Base-by-base conservation (phyloP, 2,797 vertebrate genomes). In the Crocidura indochinensis region DNA sequence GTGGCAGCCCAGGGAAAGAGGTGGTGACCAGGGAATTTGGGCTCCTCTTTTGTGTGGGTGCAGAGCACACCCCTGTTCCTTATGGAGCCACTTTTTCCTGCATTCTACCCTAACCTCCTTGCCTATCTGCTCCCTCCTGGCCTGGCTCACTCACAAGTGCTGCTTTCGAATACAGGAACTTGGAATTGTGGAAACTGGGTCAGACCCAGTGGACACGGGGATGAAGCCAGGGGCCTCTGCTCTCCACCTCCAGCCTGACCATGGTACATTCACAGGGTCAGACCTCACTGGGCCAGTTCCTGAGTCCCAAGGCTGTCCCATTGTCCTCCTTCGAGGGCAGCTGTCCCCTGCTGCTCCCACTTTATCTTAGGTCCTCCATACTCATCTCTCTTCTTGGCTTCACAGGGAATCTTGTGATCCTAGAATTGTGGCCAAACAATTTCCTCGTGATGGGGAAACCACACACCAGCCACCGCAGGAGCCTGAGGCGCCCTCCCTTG, bases 121-220 rank as follows among this genome's bases (percentile, higher is more conserved):
- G 83, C 94, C 90, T 92, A 31, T 91, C 86, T 91, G 91, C 90
- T 93, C 85, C 73, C 73, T 88, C 10, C 95, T 79, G 93, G 92
- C 93, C 72, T 90, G 88, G 90, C 87, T 89, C 78, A 19, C 92
- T 92, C 96, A 95, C 94, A 94, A 3, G 53, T 91, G 81, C 90
- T 97, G 96, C 96, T 97, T 97, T 97, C 96, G 96, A 97, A 97
- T 97, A 97, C 92, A 97, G 96, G 94, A 97, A 97, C 95, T 96
- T 97, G 96, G 96, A 97, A 96, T 84, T 38, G 19, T 14, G 82
- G 90, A 95, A 96, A 94, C 75, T 97, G 95, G 96, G 96, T 95
- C 96, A 95, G 94, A 80, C 95, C 96, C 91, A 93, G 65, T 6
- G 87, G 92, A 94, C 92, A 78, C 46, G 93, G 81, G 84, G 67